Percentiles rank a stretch among this genome's conserved stretches.
phyloP scores from a whole-genome alignment of 2,888 invertebrate species.

The Sturmia bella region DNA sequence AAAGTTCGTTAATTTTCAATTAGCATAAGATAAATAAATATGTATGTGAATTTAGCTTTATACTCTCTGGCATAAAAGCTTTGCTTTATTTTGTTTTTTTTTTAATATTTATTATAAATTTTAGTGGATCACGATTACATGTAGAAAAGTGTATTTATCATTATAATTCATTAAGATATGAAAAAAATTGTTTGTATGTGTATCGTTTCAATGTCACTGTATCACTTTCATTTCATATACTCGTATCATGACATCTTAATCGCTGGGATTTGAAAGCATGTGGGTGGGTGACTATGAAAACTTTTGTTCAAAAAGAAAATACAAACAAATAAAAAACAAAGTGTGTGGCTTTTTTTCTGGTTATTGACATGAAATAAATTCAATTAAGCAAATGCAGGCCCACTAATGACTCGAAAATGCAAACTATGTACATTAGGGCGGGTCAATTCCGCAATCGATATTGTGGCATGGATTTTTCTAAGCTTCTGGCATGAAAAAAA shows the following conservation, averaged over 20 bases:
- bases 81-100: not conserved
- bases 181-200: not conserved
- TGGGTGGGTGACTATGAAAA: constrained; percentile 62
- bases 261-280: constrained; percentile 32
- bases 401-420: constrained; percentile 38
- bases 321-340: constrained; percentile 24
- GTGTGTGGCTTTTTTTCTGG: constrained; percentile 38
- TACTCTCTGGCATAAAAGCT: no score
- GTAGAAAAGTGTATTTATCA: constrained; percentile 18
- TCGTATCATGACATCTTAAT: constrained; percentile 60
- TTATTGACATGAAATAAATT: constrained; percentile 42
- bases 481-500: no score
- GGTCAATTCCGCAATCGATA: no score
- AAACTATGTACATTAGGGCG: no score
- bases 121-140: constrained; percentile 44
- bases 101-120: constrained; percentile 13
- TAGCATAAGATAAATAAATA: no score
- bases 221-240: constrained; percentile 62
- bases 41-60: no score
- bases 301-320: constrained; percentile 15
- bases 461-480: no score
- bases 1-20: no score
- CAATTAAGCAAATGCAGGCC: constrained; percentile 47
- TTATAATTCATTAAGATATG: constrained; percentile 37
- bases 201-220: constrained; percentile 64